These are phyloP conservation scores for Rotaria macrura DNA, from an alignment of 2,888 invertebrate genomes.

Conservation along the genomic window DNA sequence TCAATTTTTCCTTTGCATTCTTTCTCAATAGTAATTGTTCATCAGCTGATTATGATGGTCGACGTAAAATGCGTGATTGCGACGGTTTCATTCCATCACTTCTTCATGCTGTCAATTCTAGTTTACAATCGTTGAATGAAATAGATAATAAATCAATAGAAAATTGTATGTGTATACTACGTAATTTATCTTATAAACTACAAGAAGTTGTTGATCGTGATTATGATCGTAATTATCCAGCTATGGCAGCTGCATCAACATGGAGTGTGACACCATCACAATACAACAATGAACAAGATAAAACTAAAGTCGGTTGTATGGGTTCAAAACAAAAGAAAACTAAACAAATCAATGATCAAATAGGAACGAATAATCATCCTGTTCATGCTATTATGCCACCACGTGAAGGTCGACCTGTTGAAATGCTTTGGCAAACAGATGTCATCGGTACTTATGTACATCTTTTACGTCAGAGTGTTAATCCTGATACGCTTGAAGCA, in stretches of 20 bases:
- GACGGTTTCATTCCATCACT: constrained; percentile 83
- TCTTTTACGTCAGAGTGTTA: constrained; percentile 81
- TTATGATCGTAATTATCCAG: constrained; percentile 60
- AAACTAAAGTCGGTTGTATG: constrained; percentile 32
- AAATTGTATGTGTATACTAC: constrained; percentile 90
- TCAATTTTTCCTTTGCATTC: too few species aligned
- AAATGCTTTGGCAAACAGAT: constrained; percentile 77
- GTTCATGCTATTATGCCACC: constrained; percentile 18
- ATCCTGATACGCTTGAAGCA: constrained; percentile 91
- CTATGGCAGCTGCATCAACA: constrained; percentile 9
- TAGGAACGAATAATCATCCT: neutral
- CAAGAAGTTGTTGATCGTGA: constrained; percentile 97
- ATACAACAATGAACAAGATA: constrained; percentile 17
- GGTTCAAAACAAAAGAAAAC: constrained; percentile 57
- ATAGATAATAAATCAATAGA: constrained; percentile 90
- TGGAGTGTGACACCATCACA: constrained; percentile 2
- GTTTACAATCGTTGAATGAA: constrained; percentile 21
- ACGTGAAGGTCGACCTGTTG: constrained; percentile 57
- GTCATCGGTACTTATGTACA: constrained; percentile 80
- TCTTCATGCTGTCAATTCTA: constrained; percentile 59
- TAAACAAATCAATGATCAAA: constrained; percentile 25
- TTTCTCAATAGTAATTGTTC: constrained; percentile 64
- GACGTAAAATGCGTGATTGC: constrained; percentile 79
- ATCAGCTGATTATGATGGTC: constrained; percentile 63
- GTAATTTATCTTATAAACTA: constrained; percentile 86